Evolutionary conservation across 2,888 invertebrate genomes (phyloP).

Genomic region (Dermolepida albohirtum): DNA sequence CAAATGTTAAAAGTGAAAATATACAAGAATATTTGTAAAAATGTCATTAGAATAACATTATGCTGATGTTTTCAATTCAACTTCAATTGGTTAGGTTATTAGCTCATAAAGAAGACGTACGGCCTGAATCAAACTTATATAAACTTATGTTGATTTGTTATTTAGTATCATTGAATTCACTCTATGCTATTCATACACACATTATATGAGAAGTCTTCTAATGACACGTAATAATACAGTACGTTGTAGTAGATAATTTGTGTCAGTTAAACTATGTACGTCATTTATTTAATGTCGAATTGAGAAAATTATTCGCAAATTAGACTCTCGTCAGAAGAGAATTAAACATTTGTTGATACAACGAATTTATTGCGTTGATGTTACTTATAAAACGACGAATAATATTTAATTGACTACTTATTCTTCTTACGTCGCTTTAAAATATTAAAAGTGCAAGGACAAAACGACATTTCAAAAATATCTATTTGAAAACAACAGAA

Average conservation of each 20-base stretch:
- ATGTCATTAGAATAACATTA: constrained; percentile 52
- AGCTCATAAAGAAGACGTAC: constrained; percentile 40
- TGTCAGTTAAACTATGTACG: constrained; percentile 12
- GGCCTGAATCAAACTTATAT: constrained; percentile 34
- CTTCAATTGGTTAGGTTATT: constrained; percentile 49
- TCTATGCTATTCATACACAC: constrained; percentile 34
- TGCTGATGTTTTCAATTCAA: constrained; percentile 48
- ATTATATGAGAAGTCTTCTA: constrained; percentile 31
- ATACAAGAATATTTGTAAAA: constrained; percentile 46
- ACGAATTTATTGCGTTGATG: too few species aligned
- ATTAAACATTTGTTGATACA: too few species aligned
- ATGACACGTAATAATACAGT: constrained; percentile 31
- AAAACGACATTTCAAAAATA: too few species aligned
- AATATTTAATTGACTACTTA: too few species aligned
- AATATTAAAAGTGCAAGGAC: too few species aligned
- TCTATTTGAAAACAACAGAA: too few species aligned
- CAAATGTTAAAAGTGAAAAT: background rate
- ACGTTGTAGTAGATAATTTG: constrained; percentile 24
- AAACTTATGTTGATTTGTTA: constrained; percentile 38
- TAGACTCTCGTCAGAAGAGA: constrained; percentile 12
- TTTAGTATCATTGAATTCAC: constrained; percentile 34
- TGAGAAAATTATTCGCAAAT: constrained; percentile 30
- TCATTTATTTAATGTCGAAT: constrained; percentile 26
- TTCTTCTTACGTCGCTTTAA: too few species aligned
- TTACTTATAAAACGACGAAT: too few species aligned